Base-by-base conservation (phyloP, 2,888 invertebrate species). In the Strigamia transsilvanica region DNA sequence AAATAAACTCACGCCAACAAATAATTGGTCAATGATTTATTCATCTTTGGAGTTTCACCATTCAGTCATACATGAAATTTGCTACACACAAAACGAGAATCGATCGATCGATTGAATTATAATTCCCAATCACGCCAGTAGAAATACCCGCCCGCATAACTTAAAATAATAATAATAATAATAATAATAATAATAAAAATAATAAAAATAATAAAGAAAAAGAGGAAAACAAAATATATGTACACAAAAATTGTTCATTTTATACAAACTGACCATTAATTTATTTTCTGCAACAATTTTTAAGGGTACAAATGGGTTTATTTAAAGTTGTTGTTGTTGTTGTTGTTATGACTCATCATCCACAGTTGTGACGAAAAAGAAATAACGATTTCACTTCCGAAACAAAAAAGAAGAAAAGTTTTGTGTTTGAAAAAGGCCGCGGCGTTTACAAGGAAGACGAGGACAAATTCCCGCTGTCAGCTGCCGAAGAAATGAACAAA, bases 11-110 rank as follows among this genome's bases (percentile, higher is more conserved):
- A 27, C 1, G 3, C 1, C 27, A 1, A 27, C 27, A 18, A 15
- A 51, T 15, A 51, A 51, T 51, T 51, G 51, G 51, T 51, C 51
- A 51, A 51, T 51, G 51, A 51, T 51, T 51, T 51, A 51, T 51
- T 51, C 51, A 51, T 51, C 51, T 51, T 51, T 18, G 51, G 18
- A 38, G 6, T 51, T 51, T 51, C 15, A 51, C 51, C 51, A 3
- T 51, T 18, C 51, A 51, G 51, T 18, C 51, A 51, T 51, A 51
- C 51, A 51, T 51, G 7, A 51, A 13, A 51, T 7, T 51, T 51
- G 51, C 51, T 51, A 51, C 51, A 51, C 18, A 51, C 18, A 18
- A 51, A 51, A 18, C 18, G 15, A 18, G 18, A 51, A 51, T 51
- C 6, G 6, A 38, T 38, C 7, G 3, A 34, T 34, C 7, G 7